A percentile compares a stretch with the other conserved stretches of the same genome.
Evolutionary conservation across 2,797 vertebrate genomes (phyloP).

Genomic region (Potorous gilbertii): DNA sequence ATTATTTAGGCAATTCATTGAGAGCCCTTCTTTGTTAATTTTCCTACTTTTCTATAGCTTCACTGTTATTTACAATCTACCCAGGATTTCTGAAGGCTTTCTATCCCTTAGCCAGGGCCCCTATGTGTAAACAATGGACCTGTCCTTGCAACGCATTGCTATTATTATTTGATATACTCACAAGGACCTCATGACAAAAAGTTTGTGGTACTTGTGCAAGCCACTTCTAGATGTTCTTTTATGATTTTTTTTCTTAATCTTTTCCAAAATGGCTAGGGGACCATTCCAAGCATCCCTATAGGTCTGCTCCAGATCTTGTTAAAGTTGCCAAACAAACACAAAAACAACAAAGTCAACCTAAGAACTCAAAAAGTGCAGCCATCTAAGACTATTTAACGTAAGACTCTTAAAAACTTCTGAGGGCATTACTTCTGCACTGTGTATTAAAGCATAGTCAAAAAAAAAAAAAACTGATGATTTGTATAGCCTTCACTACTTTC

Average conservation of each 20-base stretch:
- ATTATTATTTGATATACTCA: slow-evolving; percentile 58
- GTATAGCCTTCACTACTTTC: too few species aligned
- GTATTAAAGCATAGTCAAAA: neutral
- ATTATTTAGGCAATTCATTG: slow-evolving; percentile 25
- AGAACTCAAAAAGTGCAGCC: neutral
- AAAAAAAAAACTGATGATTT: neutral
- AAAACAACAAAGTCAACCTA: neutral
- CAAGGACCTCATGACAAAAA: slow-evolving; percentile 1
- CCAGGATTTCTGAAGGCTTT: slow-evolving; percentile 61
- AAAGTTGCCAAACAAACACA: neutral
- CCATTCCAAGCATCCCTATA: neutral
- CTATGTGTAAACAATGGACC: slow-evolving; percentile 61
- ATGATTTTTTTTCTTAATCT: slow-evolving; percentile 2
- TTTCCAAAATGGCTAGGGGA: slow-evolving; percentile 4
- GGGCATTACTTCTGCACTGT: neutral
- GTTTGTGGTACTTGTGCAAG: neutral
- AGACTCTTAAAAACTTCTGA: neutral
- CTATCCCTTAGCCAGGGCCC: slow-evolving; percentile 46
- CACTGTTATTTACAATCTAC: slow-evolving; percentile 66
- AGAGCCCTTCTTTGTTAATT: slow-evolving; percentile 50
- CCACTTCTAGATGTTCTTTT: slow-evolving; percentile 29
- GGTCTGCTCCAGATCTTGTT: neutral
- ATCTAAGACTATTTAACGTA: neutral
- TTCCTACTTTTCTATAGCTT: slow-evolving; percentile 56
- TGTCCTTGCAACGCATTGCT: slow-evolving; percentile 73